phyloP scores from a whole-genome alignment of 2,797 vertebrate genomes.

The Sciurus carolinensis region DNA sequence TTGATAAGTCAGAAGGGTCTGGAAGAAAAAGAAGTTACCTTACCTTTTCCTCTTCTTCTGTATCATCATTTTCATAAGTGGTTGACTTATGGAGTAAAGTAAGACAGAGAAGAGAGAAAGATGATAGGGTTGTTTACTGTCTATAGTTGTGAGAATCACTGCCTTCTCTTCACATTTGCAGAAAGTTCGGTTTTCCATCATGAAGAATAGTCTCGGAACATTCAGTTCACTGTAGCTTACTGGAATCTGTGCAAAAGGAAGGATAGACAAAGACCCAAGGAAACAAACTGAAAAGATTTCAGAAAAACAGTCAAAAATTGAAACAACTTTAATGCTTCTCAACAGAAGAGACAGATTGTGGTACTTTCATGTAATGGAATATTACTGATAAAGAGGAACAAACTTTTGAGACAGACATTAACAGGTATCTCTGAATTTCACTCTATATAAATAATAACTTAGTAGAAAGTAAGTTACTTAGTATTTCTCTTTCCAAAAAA shows the following conservation, averaged over 20 bases:
- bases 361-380: neutral
- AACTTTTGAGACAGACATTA: neutral
- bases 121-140: neutral
- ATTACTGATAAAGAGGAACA: neutral
- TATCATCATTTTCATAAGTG: neutral
- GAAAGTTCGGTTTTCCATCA: neutral
- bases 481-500: neutral
- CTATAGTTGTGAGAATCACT: neutral
- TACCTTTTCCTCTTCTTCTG: neutral
- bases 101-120: neutral
- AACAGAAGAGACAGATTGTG: neutral
- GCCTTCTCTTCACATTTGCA: neutral
- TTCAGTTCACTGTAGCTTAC: no score
- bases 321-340: neutral
- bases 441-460: neutral
- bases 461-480: neutral
- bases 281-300: neutral
- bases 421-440: neutral
- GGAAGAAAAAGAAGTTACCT: neutral
- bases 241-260: neutral
- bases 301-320: neutral
- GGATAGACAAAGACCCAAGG: neutral
- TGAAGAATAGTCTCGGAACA: neutral
- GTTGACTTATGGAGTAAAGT: neutral
- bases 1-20: neutral